Base-by-base conservation (phyloP, 2,113 vertebrate genomes). In the Chelonoidis abingdonii region DNA sequence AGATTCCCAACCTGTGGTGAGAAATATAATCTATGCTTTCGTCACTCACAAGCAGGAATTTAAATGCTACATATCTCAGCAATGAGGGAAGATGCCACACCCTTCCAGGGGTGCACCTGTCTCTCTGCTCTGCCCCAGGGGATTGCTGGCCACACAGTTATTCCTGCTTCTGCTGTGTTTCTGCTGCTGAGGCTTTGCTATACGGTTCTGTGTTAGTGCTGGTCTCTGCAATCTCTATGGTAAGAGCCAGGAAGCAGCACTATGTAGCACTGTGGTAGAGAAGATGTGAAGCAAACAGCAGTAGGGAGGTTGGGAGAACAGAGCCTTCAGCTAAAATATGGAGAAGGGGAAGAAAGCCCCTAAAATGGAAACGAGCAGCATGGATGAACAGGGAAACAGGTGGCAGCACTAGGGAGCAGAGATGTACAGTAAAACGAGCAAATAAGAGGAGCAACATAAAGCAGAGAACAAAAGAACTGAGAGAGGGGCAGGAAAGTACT, bases 1-100 rank as follows among this genome's bases (percentile, higher is more conserved):
- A 88, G 75, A 90, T 56, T 84, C 0, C 0, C 47, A 94, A 72
- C 59, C 8, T 1, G 78, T 84, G 80, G 83, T 0, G 29, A 49
- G 87, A 94, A 92, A 83, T 59, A 87, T 76, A 76, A 76, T 25
- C 38, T 25, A 44, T 41, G 72, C 38, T 76, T 44, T 76, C 59
- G 52, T 86, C 80, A 84, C 62, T 22, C 41, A 90, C 0, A 0
- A 90, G 41, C 35, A 92, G 44, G 49, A 21, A 89, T 92, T 94
- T 86, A 94, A 93, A 95, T 53, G 38, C 6, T 19, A 1, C 6
- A 1, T 0, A 56, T 78, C 0, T 0, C 17, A 49, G 16, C 44
- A 89, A 95, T 19, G 9, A 22, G 76, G 86, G 92, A 76, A 0
- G 3, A 56, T 35, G 75, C 52, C 1, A 0, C 41, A 83, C 0